These are phyloP conservation scores for Cephalopholis sonnerati DNA, from an alignment of 2,113 vertebrate species.

Conservation along the genomic window DNA sequence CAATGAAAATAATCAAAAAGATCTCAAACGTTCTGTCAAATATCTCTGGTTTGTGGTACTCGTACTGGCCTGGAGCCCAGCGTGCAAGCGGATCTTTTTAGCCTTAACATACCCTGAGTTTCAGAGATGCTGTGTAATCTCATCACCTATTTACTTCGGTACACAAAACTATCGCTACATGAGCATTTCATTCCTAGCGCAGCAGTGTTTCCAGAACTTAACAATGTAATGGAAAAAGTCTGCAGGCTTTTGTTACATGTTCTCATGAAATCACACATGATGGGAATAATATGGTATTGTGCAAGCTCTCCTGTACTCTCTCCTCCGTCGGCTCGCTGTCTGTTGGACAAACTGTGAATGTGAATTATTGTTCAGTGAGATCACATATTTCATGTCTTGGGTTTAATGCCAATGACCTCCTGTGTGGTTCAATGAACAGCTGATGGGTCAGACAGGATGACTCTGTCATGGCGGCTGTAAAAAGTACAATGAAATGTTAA, in stretches of 20 bases:
- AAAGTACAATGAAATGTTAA: not conserved
- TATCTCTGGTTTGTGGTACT: slow-evolving; percentile 8
- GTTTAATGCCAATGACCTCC: slow-evolving; percentile 4
- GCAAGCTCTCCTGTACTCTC: slow-evolving; percentile 38
- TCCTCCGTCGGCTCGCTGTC: slow-evolving; percentile 32
- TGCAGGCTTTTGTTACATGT: slow-evolving; percentile 63
- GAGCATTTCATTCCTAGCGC: slow-evolving; percentile 45
- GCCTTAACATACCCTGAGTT: slow-evolving; percentile 3
- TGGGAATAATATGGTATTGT: slow-evolving; percentile 69
- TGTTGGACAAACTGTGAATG: slow-evolving; percentile 24
- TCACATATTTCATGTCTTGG: slow-evolving; percentile 10
- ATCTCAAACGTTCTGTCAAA: slow-evolving; percentile 29
- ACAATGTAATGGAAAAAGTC: slow-evolving; percentile 74
- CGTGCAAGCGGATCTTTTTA: not conserved
- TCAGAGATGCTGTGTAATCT: slow-evolving; percentile 34
- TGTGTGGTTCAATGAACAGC: slow-evolving; percentile 30
- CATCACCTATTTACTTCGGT: slow-evolving; percentile 44
- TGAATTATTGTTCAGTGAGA: slow-evolving; percentile 35
- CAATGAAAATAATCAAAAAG: slow-evolving; percentile 50
- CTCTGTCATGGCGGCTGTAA: not conserved
- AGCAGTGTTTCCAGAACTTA: slow-evolving; percentile 56
- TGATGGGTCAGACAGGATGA: not conserved
- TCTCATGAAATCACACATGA: slow-evolving; percentile 62
- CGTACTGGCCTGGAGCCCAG: not conserved
- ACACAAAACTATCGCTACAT: slow-evolving; percentile 30